Evolutionary conservation across 2,113 vertebrate genomes (phyloP).

Genomic region (Odontesthes bonariensis): DNA sequence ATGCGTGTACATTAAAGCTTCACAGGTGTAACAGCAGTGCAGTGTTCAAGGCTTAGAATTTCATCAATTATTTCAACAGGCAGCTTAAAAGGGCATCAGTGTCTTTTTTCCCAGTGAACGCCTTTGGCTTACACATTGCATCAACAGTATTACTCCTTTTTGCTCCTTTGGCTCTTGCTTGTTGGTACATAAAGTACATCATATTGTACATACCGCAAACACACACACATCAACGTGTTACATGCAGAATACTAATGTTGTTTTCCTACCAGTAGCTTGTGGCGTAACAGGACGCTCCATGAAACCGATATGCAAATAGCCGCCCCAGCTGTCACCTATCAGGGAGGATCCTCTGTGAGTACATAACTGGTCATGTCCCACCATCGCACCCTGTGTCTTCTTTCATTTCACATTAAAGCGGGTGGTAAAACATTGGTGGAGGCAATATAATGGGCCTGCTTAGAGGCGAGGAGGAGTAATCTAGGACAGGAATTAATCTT

Average conservation of each 20-base stretch:
- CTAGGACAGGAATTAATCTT: slow-evolving; percentile 83
- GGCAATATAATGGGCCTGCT: slow-evolving; percentile 77
- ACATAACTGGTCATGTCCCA: slow-evolving; percentile 58
- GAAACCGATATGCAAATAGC: slow-evolving; percentile 60
- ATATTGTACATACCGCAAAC: slow-evolving; percentile 9
- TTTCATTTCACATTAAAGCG: slow-evolving; percentile 66
- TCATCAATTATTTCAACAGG: neutral
- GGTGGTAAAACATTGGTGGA: slow-evolving; percentile 53
- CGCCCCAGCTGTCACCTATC: slow-evolving; percentile 72
- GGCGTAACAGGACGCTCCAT: slow-evolving; percentile 58
- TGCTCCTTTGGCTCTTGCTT: neutral
- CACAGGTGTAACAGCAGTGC: neutral
- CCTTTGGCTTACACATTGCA: neutral
- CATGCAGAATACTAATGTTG: slow-evolving; percentile 43
- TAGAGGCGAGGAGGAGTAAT: slow-evolving; percentile 74
- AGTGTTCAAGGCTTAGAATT: neutral
- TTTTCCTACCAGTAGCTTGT: slow-evolving; percentile 55
- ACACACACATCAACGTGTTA: slow-evolving; percentile 20
- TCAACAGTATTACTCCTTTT: neutral
- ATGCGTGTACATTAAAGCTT: neutral
- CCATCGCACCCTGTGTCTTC: slow-evolving; percentile 56
- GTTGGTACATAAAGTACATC: neutral
- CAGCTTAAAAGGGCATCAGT: neutral
- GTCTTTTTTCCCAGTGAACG: neutral
- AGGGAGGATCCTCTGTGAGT: slow-evolving; percentile 55